Evolutionary conservation across 2,888 invertebrate species (phyloP).

Genomic region (Criorhina ranunculi): DNA sequence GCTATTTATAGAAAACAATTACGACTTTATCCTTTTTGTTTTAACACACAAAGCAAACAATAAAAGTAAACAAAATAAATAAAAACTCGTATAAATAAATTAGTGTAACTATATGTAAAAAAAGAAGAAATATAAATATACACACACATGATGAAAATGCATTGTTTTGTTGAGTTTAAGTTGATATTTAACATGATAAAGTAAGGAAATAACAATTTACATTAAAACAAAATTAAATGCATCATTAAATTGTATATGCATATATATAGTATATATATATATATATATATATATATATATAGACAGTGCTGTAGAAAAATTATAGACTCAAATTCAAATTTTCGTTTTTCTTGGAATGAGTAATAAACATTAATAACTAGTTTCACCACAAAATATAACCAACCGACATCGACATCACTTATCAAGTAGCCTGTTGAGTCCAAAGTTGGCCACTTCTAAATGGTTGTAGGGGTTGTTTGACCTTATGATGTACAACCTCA

Average conservation of each 20-base stretch:
- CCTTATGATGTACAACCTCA: no score
- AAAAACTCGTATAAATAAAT: slow-evolving; percentile 68
- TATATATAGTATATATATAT: slow-evolving; percentile 54
- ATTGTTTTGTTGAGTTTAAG: slow-evolving; percentile 77
- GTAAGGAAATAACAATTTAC: slow-evolving; percentile 66
- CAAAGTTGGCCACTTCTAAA: no score
- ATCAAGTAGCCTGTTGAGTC: no score
- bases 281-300: slow-evolving; percentile 54
- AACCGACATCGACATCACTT: no score
- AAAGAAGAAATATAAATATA: slow-evolving; percentile 71
- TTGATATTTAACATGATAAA: slow-evolving; percentile 74
- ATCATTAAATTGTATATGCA: slow-evolving; percentile 55
- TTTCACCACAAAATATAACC: no score
- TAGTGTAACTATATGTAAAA: slow-evolving; percentile 75
- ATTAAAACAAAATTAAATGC: slow-evolving; percentile 45
- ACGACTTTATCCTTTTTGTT: slow-evolving; percentile 71
- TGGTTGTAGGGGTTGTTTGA: no score
- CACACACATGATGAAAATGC: slow-evolving; percentile 68
- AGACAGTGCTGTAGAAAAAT: no score
- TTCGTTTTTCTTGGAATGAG: no score
- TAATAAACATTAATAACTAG: no score
- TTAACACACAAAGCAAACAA: slow-evolving; percentile 66
- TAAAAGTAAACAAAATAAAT: slow-evolving; percentile 45
- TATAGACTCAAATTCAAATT: no score
- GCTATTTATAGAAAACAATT: slow-evolving; percentile 73